Base-by-base conservation (phyloP, 1,140 invertebrate species). In the Sinonovacula constricta region DNA sequence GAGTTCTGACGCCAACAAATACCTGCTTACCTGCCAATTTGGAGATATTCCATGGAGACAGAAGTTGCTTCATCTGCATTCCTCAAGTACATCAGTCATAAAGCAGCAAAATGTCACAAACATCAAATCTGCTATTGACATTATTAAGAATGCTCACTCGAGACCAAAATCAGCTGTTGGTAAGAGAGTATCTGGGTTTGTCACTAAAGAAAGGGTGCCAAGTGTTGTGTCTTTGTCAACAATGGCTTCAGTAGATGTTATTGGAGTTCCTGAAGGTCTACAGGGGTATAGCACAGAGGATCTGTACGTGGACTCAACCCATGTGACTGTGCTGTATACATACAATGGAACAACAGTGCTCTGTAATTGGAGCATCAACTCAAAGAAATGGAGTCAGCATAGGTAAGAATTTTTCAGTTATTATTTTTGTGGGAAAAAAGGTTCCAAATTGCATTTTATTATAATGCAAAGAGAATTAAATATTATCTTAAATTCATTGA, bases 1-100 rank as follows among this genome's bases (percentile, higher is more conserved):
- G n/a, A n/a, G n/a, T n/a, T n/a, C n/a, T n/a, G n/a, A n/a, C n/a
- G n/a, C n/a, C n/a, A 45, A 45, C 7, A 45, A 7, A 7, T 72
- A 53, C 67, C 39, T 31, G 51, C 54, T 51, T 33, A 84, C 80
- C 31, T 78, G 77, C 54, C 70, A 80, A 12, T 77, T 78, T 78
- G 84, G 83, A 1, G 86, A 87, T 74, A 22, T 49, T 31, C 18
- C 67, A 22, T 87, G 86, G 84, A 81, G 77, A 39, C 74, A 79
- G 30, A 81, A 84, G 74, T 71, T 85, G 7, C 49, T 81, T 1
- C 57, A 51, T 10, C 69, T 83, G 18, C 74, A 84, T 67, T 56
- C n/a, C n/a, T n/a, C n/a, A n/a, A n/a, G n/a, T n/a, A n/a, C n/a
- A n/a, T n/a, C n/a, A n/a, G n/a, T 36, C 60, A 68, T 33, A 45